Evolutionary conservation across 1,140 invertebrate species (phyloP).

Genomic region (Bombus fervidus): DNA sequence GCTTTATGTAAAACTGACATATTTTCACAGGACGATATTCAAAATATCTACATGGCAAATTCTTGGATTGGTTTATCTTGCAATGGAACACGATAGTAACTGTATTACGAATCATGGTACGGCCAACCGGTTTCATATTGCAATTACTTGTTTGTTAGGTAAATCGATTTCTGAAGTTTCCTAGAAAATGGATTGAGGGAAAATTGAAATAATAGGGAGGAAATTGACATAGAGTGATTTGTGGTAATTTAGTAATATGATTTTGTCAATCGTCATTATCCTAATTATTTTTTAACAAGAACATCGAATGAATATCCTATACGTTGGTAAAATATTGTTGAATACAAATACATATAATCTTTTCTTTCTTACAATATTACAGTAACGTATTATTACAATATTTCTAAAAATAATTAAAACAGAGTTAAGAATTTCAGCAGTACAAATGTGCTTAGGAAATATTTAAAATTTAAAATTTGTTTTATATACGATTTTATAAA

Average conservation of each 20-base stretch:
- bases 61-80: neutral
- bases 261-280: neutral
- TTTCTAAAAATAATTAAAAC: no score
- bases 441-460: no score
- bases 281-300: neutral
- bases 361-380: no score
- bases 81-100: neutral
- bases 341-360: neutral
- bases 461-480: no score
- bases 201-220: neutral
- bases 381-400: no score
- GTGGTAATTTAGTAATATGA: neutral
- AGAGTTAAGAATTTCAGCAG: no score
- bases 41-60: constrained; percentile 13
- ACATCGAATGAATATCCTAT: neutral
- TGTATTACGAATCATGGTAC: neutral
- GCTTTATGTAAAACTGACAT: constrained; percentile 23
- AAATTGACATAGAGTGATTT: neutral
- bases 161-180: neutral
- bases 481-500: no score
- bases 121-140: neutral
- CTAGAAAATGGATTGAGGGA: neutral
- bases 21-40: constrained; percentile 29
- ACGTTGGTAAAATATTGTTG: neutral
- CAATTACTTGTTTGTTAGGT: neutral